These are phyloP conservation scores for Platycnemis pennipes DNA, from an alignment of 2,888 invertebrate species.

Conservation along the genomic window DNA sequence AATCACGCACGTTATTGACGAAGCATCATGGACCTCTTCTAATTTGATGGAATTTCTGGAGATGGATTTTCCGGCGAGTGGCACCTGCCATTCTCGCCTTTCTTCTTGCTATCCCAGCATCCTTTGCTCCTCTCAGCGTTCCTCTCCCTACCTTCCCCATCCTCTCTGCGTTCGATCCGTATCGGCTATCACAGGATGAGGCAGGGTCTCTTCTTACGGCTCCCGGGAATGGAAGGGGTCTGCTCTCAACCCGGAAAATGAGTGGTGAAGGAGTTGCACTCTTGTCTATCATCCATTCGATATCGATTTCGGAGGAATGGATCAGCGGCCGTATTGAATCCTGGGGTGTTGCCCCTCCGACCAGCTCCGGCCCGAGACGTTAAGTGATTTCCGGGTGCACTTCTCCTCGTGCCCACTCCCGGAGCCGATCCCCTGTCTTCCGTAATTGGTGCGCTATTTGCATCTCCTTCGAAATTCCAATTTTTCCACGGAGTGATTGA, in stretches of 20 bases:
- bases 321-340: neutral
- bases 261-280: neutral
- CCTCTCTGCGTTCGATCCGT: neutral
- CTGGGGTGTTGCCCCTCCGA: neutral
- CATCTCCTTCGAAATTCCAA: too few species aligned
- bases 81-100: too few species aligned
- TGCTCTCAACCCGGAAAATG: neutral
- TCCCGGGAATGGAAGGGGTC: neutral
- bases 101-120: neutral
- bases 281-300: neutral
- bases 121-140: neutral
- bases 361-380: neutral
- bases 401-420: neutral
- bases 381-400: neutral
- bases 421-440: neutral
- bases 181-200: neutral
- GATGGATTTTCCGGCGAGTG: too few species aligned
- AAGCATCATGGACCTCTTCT: too few species aligned
- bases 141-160: neutral
- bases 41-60: too few species aligned
- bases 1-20: too few species aligned
- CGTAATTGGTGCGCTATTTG: neutral
- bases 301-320: slow-evolving; percentile 1
- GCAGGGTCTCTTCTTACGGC: neutral
- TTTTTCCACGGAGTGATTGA: too few species aligned